phyloP scores from a whole-genome alignment of 2,888 invertebrate genomes.

The Sarcophaga carnaria region DNA sequence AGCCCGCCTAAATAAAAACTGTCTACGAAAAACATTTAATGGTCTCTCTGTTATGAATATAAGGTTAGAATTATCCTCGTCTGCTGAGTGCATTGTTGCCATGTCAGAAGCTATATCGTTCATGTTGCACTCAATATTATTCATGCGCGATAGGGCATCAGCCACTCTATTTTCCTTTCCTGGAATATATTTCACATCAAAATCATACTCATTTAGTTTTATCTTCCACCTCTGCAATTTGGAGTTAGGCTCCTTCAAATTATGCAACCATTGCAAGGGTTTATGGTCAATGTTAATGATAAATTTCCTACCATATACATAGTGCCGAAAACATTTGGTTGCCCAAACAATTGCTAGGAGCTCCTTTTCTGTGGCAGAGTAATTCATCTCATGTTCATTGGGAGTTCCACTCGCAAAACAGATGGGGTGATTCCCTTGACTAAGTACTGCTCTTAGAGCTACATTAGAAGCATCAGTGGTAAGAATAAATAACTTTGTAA shows the following conservation, averaged over 20 bases:
- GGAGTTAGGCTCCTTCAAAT: constrained; percentile 1
- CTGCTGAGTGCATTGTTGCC: constrained; percentile 2
- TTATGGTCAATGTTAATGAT: constrained; percentile 16
- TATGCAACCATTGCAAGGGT: constrained; percentile 31
- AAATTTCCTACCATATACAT: too few species aligned
- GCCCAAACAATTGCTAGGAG: constrained; percentile 18
- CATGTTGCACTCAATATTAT: not conserved
- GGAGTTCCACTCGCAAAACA: too few species aligned
- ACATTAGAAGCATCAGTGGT: constrained; percentile 27
- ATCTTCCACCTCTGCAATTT: too few species aligned
- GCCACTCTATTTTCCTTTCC: constrained; percentile 30
- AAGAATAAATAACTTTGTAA: constrained; percentile 58
- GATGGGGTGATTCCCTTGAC: too few species aligned
- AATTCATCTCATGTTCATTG: too few species aligned
- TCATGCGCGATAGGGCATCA: constrained; percentile 34
- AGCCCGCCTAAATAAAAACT: constrained; percentile 12
- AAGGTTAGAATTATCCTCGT: too few species aligned
- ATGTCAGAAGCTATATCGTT: constrained; percentile 9
- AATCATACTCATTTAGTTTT: too few species aligned
- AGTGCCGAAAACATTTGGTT: too few species aligned
- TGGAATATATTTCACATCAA: not conserved
- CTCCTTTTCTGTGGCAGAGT: constrained; percentile 27
- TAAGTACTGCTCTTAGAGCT: too few species aligned
- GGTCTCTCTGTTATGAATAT: not conserved
- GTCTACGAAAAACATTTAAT: not conserved